These are phyloP conservation scores for Poeciliopsis occidentalis DNA, from an alignment of 2,113 vertebrate species.

Conservation along the genomic window DNA sequence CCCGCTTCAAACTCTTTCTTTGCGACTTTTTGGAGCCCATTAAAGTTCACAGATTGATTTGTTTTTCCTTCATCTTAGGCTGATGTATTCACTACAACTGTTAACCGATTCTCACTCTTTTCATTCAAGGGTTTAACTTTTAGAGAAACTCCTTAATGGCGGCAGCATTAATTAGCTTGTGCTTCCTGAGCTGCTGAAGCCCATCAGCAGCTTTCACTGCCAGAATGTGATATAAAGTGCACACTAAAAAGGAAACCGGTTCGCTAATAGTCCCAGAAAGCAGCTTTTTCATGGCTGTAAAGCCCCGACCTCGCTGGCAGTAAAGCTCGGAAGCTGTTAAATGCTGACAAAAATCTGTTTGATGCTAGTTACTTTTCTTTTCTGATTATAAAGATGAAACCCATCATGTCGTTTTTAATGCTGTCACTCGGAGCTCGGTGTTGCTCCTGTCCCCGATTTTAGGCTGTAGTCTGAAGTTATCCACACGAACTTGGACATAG, in stretches of 20 bases:
- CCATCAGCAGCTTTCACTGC: slow-evolving; percentile 33
- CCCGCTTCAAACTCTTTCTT: slow-evolving; percentile 15
- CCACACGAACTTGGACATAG: slow-evolving; percentile 41
- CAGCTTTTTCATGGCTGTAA: slow-evolving; percentile 19
- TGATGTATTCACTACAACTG: slow-evolving; percentile 41
- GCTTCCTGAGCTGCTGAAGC: slow-evolving; percentile 46
- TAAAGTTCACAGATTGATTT: slow-evolving; percentile 11
- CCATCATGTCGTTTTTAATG: background rate
- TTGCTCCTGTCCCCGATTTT: slow-evolving; percentile 50
- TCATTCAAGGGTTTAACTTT: slow-evolving; percentile 41
- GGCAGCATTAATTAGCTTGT: slow-evolving; percentile 40
- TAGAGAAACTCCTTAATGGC: slow-evolving; percentile 25
- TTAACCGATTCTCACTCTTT: slow-evolving; percentile 33
- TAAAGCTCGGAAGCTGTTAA: slow-evolving; percentile 23
- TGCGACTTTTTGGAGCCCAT: slow-evolving; percentile 2
- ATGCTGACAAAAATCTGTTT: slow-evolving; percentile 4
- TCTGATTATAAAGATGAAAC: background rate
- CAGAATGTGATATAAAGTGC: slow-evolving; percentile 19
- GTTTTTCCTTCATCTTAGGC: slow-evolving; percentile 45
- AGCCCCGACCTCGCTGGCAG: slow-evolving; percentile 11
- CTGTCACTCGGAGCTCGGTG: slow-evolving; percentile 28
- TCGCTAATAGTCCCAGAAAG: slow-evolving; percentile 34
- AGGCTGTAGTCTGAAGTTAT: slow-evolving; percentile 45
- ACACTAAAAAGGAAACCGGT: slow-evolving; percentile 35
- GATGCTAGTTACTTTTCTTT: background rate